Base-by-base conservation (phyloP, 2,888 invertebrate genomes). In the Linyphia triangularis region DNA sequence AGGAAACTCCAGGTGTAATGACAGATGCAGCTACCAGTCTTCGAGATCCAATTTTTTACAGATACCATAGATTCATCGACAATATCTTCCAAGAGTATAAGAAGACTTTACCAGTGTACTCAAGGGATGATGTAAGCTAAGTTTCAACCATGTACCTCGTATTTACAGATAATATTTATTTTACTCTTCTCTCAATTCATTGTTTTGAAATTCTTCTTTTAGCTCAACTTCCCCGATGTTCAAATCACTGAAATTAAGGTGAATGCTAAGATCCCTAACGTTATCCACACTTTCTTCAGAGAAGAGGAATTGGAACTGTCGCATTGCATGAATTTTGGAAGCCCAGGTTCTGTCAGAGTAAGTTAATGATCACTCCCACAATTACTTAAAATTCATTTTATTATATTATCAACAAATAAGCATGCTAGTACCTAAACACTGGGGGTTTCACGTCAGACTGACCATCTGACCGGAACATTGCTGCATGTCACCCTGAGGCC, bases 1-100 rank as follows among this genome's bases (percentile, higher is more conserved):
- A 96, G 95, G 97, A 97, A 93, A 94, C 95, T 67, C 96, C 96
- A 91, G 95, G 96, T 57, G 95, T 96, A 37, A 97, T 97, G 95
- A 96, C 96, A 0, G 97, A 97, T 92, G 95, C 96, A 0, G 95
- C 96, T 0, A 96, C 96, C 0, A 96, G 97, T 0, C 97, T 97
- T 96, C 94, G 97, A 1, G 97, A 97, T 93, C 97, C 97, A 0
- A 93, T 96, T n/a, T 97, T 97, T 94, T 97, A 97, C 93, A 95
- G 96, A 92, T 97, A 96, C 96, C 97, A 97, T 92, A 94, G 95
- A 0, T 96, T 95, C 92, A 94, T 97, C 26, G 96, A 97, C 91
- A 95, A 96, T 90, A 93, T 97, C 33, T 97, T 97, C 94, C 94
- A 95, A 90, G 94, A 95, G 90, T 95, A 95, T 93, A 97, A 97